Evolutionary conservation across 2,888 invertebrate genomes (phyloP).

Genomic region (Heliothis peltigera): DNA sequence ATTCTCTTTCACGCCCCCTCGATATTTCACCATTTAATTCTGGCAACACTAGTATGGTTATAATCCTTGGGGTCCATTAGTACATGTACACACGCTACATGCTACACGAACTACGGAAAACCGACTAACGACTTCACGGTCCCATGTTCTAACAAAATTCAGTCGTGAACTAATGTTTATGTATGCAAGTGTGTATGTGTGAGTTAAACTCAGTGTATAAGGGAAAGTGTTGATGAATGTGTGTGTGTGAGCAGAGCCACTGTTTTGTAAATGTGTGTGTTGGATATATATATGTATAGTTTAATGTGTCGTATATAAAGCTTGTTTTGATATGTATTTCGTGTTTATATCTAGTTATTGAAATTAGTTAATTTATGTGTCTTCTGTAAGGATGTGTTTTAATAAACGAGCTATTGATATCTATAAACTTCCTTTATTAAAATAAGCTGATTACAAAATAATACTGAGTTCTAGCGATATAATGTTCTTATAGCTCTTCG

Average conservation of each 20-base stretch:
- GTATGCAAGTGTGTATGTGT: background rate
- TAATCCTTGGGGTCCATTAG: slow-evolving; percentile 11
- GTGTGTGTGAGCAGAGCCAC: background rate
- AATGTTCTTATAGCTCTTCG: no score
- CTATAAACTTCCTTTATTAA: no score
- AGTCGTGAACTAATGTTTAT: slow-evolving; percentile 5
- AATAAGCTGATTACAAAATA: no score
- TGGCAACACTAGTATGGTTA: no score
- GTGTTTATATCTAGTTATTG: background rate
- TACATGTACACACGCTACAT: slow-evolving; percentile 7
- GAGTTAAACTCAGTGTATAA: background rate
- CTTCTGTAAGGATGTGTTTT: background rate
- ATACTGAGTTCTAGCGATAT: no score
- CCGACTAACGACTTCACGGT: slow-evolving; percentile 4
- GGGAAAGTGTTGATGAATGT: no score
- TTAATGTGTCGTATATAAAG: background rate
- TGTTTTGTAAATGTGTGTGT: background rate
- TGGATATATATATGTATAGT: background rate
- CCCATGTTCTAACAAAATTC: background rate
- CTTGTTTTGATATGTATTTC: background rate
- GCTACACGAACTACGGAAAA: background rate
- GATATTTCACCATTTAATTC: no score
- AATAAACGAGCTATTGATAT: no score
- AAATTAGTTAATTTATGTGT: background rate
- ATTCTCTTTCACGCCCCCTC: no score